phyloP scores from a whole-genome alignment of 2,797 vertebrate genomes.

The Propithecus perrieri region DNA sequence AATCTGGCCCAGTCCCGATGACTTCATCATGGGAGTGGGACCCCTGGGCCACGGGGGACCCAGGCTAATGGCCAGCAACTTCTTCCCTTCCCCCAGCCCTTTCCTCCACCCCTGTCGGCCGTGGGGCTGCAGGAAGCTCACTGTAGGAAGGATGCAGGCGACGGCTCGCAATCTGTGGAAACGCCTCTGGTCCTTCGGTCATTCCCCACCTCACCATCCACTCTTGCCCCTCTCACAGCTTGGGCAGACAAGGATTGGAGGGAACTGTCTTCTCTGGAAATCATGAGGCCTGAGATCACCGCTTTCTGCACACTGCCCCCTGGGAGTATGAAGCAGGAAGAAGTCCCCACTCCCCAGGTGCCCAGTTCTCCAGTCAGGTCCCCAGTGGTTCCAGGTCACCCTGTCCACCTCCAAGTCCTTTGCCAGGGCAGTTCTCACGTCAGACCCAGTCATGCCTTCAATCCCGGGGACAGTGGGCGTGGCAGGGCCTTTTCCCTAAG shows the following conservation, averaged over 20 bases:
- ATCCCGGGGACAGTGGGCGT: background rate
- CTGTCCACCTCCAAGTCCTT: background rate
- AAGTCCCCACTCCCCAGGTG: background rate
- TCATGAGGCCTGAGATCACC: background rate
- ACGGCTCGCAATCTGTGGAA: background rate
- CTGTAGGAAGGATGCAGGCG: background rate
- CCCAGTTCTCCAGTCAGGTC: background rate
- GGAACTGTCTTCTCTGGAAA: background rate
- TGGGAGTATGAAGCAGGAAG: background rate
- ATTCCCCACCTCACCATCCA: background rate
- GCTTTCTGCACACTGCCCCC: background rate
- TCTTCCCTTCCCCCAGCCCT: background rate
- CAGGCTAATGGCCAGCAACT: background rate
- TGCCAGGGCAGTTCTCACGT: background rate
- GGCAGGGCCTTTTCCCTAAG: background rate
- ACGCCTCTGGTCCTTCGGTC: background rate
- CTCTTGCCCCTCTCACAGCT: background rate
- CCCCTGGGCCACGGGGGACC: background rate
- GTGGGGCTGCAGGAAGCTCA: background rate
- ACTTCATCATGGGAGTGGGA: background rate
- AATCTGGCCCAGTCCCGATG: background rate
- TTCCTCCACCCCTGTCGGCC: background rate
- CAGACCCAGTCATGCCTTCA: constrained; percentile 8
- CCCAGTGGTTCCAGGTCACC: background rate
- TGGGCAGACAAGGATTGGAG: background rate